Evolutionary conservation across 2,888 invertebrate species (phyloP), one percentile per base, ranked within the genome.

Genomic region (Onchidella celtica): DNA sequence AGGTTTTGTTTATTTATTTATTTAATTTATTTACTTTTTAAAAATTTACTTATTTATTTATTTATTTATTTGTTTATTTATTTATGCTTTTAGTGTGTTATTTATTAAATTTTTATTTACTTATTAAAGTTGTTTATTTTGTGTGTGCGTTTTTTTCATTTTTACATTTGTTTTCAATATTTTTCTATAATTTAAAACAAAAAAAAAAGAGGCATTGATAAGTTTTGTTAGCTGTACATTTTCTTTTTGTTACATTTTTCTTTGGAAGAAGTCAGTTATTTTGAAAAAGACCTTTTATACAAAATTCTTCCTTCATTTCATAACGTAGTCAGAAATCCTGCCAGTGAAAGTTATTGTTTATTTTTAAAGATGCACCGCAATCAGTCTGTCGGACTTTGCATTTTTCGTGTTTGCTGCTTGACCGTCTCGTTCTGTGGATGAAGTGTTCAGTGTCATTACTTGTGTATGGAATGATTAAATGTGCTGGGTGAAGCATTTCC

Each of bases 391-490:
- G 24, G 4, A 61, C 36, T 73, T 73, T 73, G 68, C 55, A 68
- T 76, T 68, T 24, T 4, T 36, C 40, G 17, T 65, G 73, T 73
- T 27, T 79, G 79, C 73, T 79, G 79, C 79, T 74, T 79, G 79
- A 57, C 70, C 66, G 79, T 79, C 36, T 47, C 57, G 66, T 47
- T 79, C 29, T 66, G 66, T 79, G 73, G 38, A 79, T 66, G 65
- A 57, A 73, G 36, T 79, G 57, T 79, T 73, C 38, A 57, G 57
- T 73, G 73, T 73, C 21, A 79, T 29, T 63, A 68, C 47, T 27
- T 73, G 73, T 73, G 66, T 73, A 73, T 79, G 73, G 73, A 79
- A 73, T 79, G 73, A 79, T 36, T 66, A 36, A 29, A 72, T 79
- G 27, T 79, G 32, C 34, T 73, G 57, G 73, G 73, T 66, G 73